phyloP scores from a whole-genome alignment of 2,888 invertebrate genomes.

The Schizotus pectinicornis region DNA sequence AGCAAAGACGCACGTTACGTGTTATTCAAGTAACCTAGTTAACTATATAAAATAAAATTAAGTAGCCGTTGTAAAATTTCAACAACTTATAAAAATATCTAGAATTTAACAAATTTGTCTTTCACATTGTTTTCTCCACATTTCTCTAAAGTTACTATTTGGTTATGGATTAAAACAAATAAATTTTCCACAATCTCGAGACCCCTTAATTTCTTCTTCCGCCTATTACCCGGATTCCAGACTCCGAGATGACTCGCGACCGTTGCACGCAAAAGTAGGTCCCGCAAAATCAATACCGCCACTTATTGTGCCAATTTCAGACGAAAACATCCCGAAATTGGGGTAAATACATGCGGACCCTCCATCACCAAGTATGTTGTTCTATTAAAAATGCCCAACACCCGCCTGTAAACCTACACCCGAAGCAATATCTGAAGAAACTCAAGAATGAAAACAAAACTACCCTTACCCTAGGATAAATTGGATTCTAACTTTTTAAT shows the following conservation, averaged over 20 bases:
- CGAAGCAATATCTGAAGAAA: too few relatives aligned
- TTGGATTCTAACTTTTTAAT: too few relatives aligned
- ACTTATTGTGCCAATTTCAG: constrained; percentile 22
- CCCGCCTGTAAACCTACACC: too few relatives aligned
- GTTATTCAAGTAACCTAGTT: constrained; percentile 25
- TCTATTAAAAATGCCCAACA: too few relatives aligned
- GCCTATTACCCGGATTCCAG: constrained; percentile 6
- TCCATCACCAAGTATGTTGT: constrained; percentile 4
- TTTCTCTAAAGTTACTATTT: constrained; percentile 22
- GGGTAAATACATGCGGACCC: constrained; percentile 21
- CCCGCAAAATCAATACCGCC: constrained; percentile 23
- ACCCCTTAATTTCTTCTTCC: neutral
- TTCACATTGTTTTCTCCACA: constrained; percentile 27
- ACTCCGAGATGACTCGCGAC: constrained; percentile 19
- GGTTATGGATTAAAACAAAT: constrained; percentile 26
- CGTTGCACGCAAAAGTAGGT: constrained; percentile 21
- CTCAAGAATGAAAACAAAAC: too few relatives aligned
- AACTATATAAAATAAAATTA: constrained; percentile 23
- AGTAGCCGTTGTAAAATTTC: constrained; percentile 30
- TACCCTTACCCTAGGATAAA: too few relatives aligned
- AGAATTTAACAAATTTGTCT: constrained; percentile 28
- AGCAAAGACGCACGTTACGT: constrained; percentile 22
- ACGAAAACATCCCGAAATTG: constrained; percentile 26
- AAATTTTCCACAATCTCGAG: constrained; percentile 28
- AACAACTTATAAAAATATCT: constrained; percentile 22